Conservation (phyloP, 1,140 invertebrate genomes). For the Episyrphus balteatus region DNA sequence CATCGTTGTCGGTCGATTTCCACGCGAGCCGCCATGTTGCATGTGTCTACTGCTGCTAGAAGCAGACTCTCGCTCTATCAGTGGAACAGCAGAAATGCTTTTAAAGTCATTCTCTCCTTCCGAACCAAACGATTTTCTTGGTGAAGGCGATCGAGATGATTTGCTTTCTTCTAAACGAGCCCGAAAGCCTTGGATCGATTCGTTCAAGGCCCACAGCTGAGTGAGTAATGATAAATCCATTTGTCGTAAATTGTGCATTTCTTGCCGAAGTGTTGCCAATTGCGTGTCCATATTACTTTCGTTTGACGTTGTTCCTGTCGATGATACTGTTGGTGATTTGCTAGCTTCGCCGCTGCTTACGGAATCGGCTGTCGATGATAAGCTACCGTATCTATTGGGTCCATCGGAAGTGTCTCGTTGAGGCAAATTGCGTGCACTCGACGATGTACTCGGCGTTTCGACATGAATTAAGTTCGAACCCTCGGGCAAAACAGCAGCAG, state of each 20-base stretch:
- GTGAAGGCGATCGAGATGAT: conserved; percentile 43
- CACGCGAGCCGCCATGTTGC: too few species aligned
- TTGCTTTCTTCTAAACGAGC: conserved; percentile 58
- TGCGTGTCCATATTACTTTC: conserved; percentile 63
- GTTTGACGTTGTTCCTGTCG: conserved; percentile 5
- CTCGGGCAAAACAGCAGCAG: conserved; percentile 44
- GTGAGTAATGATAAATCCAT: conserved; percentile 73
- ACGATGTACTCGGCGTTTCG: background rate
- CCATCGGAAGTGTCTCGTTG: background rate
- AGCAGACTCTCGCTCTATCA: too few species aligned
- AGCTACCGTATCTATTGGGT: conserved; percentile 16
- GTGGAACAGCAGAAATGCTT: too few species aligned
- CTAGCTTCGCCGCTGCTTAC: conserved; percentile 11
- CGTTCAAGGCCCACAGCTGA: conserved; percentile 77
- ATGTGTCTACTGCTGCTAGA: too few species aligned
- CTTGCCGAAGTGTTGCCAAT: conserved; percentile 64
- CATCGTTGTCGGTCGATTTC: too few species aligned
- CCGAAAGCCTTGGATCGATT: conserved; percentile 78
- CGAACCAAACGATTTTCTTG: conserved; percentile 8
- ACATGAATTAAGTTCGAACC: conserved; percentile 12
- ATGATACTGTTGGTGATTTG: background rate
- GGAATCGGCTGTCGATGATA: conserved; percentile 28
- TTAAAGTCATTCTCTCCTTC: too few species aligned
- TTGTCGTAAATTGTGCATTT: conserved; percentile 78
- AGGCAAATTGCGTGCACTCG: too few species aligned